phyloP scores from a whole-genome alignment of 1,140 invertebrate genomes.

The Periplaneta americana region DNA sequence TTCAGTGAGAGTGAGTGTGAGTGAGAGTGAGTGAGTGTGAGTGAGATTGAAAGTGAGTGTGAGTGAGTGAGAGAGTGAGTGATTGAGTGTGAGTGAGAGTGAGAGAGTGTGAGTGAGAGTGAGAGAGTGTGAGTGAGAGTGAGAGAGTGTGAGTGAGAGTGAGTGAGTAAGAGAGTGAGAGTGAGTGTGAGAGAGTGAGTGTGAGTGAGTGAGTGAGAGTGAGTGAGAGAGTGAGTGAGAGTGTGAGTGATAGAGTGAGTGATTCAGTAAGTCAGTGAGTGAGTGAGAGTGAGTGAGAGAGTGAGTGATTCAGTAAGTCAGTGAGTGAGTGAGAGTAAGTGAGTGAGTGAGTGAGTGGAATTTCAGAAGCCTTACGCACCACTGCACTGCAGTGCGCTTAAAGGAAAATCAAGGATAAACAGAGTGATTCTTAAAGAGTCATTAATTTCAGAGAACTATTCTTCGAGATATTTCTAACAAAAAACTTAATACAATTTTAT shows the following conservation, averaged over 20 bases:
- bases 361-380: too few species aligned
- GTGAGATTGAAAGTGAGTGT: neutral
- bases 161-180: neutral
- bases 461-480: too few species aligned
- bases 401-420: too few species aligned
- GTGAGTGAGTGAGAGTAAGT: neutral
- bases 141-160: neutral
- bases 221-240: neutral
- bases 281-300: neutral
- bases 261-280: too few species aligned
- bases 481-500: too few species aligned
- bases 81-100: too few species aligned
- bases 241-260: too few species aligned
- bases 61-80: neutral
- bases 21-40: neutral
- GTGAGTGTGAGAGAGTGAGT: neutral
- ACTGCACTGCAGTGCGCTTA: too few species aligned
- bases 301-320: neutral
- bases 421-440: too few species aligned
- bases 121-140: neutral
- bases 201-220: neutral
- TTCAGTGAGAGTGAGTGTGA: too few species aligned
- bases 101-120: neutral
- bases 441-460: too few species aligned
- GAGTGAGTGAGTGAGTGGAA: neutral